phyloP scores from a whole-genome alignment of 2,888 invertebrate genomes.

The Hypselothyrea guttata region DNA sequence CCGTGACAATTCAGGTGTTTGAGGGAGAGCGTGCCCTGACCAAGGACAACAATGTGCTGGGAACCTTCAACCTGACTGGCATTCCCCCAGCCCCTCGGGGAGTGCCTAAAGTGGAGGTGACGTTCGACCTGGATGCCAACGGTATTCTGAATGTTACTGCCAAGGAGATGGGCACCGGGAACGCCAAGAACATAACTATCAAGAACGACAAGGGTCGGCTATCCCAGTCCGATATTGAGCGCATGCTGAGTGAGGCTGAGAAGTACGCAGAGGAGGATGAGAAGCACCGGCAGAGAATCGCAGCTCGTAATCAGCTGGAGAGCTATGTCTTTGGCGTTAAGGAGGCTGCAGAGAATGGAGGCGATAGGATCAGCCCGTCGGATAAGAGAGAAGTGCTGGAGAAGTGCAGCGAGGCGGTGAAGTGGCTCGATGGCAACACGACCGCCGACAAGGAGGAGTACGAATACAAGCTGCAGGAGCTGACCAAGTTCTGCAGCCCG shows the following conservation, averaged over 20 bases:
- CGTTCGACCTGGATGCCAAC: conserved; percentile 93
- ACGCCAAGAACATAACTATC: conserved; percentile 89
- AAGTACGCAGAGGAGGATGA: conserved; percentile 89
- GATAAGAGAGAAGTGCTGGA: conserved; percentile 61
- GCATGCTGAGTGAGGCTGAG: conserved; percentile 90
- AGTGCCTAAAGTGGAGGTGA: conserved; percentile 93
- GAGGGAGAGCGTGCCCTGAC: conserved; percentile 94
- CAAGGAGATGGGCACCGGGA: conserved; percentile 86
- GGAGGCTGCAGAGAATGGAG: conserved; percentile 87
- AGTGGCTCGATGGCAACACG: conserved; percentile 90
- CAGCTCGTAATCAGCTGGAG: conserved; percentile 88
- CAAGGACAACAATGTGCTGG: conserved; percentile 95
- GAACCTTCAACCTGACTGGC: conserved; percentile 97
- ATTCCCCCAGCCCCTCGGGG: conserved; percentile 97
- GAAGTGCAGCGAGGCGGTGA: conserved; percentile 86
- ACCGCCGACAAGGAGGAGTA: conserved; percentile 90
- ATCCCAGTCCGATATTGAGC: conserved; percentile 91
- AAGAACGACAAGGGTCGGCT: conserved; percentile 92
- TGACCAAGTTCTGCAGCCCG: conserved; percentile 81
- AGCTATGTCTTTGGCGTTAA: conserved; percentile 87
- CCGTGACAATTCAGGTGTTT: conserved; percentile 88
- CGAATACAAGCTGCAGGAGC: conserved; percentile 83
- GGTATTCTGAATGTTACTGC: conserved; percentile 96
- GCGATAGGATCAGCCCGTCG: conserved; percentile 81
- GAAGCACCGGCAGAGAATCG: conserved; percentile 86